Conservation (phyloP, 1,140 invertebrate genomes). For the Diplogasteroides magnus region DNA sequence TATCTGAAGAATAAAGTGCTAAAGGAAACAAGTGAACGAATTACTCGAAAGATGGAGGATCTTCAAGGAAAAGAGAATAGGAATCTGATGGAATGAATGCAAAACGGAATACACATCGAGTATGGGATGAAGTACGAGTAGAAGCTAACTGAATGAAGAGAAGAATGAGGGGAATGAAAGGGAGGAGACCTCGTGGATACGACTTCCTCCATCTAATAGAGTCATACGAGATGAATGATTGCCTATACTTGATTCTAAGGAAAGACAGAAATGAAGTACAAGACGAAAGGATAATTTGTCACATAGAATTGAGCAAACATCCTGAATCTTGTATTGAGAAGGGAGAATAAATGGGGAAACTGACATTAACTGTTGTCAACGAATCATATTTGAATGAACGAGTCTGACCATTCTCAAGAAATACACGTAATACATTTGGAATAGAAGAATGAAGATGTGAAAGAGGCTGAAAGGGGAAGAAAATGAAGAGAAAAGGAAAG, state of each 20-base stretch:
- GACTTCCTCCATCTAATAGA: not conserved
- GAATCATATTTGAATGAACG: conserved; percentile 92
- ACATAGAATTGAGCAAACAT: not conserved
- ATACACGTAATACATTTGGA: conserved; percentile 83
- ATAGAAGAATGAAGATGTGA: conserved; percentile 71
- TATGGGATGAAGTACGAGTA: conserved; percentile 61
- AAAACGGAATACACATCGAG: conserved; percentile 78
- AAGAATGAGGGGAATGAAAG: no score
- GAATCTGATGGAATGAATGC: conserved; percentile 80
- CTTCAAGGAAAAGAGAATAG: conserved; percentile 72
- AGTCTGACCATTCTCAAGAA: conserved; percentile 86
- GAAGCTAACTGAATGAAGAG: not conserved
- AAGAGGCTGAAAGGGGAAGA: conserved; percentile 59
- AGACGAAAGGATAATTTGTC: not conserved
- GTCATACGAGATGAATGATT: not conserved
- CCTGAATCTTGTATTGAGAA: conserved; percentile 21
- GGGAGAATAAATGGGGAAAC: not conserved
- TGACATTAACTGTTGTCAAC: conserved; percentile 71
- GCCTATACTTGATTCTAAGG: not conserved
- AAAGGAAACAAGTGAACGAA: not conserved
- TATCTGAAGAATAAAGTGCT: conserved; percentile 52
- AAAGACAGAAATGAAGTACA: not conserved
- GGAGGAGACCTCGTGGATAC: no score
- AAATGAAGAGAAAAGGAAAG: conserved; percentile 41
- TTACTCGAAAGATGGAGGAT: conserved; percentile 79